Evolutionary conservation across 2,797 vertebrate genomes (phyloP), one percentile per base, ranked within the genome.

Genomic region (Cyprinella venusta): DNA sequence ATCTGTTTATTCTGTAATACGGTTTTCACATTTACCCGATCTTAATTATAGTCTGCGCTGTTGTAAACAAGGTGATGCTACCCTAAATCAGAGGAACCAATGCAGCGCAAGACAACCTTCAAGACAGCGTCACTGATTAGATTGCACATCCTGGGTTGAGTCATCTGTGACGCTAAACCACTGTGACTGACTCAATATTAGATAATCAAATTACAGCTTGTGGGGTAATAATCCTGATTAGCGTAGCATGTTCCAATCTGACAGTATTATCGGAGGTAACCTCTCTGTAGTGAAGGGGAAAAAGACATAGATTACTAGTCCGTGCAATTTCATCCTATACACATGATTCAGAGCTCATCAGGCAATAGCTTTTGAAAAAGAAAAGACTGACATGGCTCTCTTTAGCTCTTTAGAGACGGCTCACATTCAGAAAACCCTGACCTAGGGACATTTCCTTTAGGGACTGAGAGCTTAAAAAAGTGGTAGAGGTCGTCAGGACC

Each of bases 121-220:
- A 70, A 45, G 24, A 61, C 8, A 56, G 48, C 16, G 2, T 36
- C 54, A 81, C 30, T 72, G 59, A 82, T 65, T 82, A 26, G 50
- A 76, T 45, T 76, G 54, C 38, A 77, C 52, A 59, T 59, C 72
- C 45, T 40, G 72, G 69, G 63, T 65, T 48, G 81, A 82, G 26
- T 72, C 59, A 75, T 82, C 68, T 68, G 65, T 74, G 75, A 79
- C 76, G 40, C 64, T 38, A 36, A 76, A 77, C 59, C 30, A 19
- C 54, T 26, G 42, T 81, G 65, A 76, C 81, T 63, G 70, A 86
- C 19, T 76, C 70, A 30, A 38, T 59, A 50, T 75, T 48, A 76
- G 42, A 63, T 64, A 83, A 86, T 80, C 42, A 80, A 86, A 81
- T 84, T 76, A 83, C 40, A 77, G 45, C 30, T 79, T 40, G 69